These are phyloP conservation scores for Pelosia muscerda DNA, from an alignment of 2,888 invertebrate genomes.

Conservation along the genomic window DNA sequence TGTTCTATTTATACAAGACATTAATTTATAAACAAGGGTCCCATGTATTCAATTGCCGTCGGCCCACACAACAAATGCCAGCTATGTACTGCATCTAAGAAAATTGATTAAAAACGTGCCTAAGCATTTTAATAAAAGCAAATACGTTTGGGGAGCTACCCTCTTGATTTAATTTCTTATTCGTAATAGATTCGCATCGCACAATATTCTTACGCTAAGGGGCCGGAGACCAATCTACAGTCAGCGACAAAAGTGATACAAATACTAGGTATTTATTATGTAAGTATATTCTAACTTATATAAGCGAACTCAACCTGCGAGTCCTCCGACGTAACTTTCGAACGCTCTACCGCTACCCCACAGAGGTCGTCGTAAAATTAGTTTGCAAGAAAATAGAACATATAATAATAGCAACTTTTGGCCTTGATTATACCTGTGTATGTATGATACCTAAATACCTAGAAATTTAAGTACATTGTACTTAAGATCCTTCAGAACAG, in stretches of 20 bases:
- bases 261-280: too few relatives aligned
- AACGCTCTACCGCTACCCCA: too few relatives aligned
- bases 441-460: background rate
- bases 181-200: slow-evolving; percentile 36
- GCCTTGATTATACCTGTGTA: background rate
- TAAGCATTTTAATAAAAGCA: slow-evolving; percentile 59
- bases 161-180: slow-evolving; percentile 34
- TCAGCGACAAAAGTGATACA: background rate
- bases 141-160: slow-evolving; percentile 47
- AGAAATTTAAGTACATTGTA: background rate
- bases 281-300: background rate
- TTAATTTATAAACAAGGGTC: background rate
- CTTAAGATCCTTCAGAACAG: background rate
- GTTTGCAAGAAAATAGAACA: too few relatives aligned
- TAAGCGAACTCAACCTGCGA: too few relatives aligned
- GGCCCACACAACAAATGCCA: background rate
- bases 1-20: background rate
- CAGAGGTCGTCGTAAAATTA: too few relatives aligned
- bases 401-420: background rate
- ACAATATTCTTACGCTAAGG: slow-evolving; percentile 21
- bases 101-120: slow-evolving; percentile 64
- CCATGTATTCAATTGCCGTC: background rate
- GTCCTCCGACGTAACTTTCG: too few relatives aligned
- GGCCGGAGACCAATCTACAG: background rate
- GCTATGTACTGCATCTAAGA: slow-evolving; percentile 29